phyloP scores from a whole-genome alignment of 2,888 invertebrate genomes.

The Sisyra terminalis region DNA sequence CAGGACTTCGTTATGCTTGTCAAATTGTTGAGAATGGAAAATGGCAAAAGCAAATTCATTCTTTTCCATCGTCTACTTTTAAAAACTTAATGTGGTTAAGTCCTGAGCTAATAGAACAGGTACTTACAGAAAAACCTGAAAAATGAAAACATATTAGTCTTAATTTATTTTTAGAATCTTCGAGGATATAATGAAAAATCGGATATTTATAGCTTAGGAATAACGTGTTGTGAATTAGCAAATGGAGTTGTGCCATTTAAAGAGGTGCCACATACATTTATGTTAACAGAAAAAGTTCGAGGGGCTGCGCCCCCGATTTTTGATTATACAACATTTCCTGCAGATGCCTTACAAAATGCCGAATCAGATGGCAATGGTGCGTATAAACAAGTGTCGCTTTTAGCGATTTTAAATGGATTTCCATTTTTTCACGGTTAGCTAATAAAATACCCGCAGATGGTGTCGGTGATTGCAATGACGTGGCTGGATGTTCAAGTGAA shows the following conservation, averaged over 20 bases:
- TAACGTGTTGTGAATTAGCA: slow-evolving; percentile 72
- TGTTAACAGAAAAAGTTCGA: slow-evolving; percentile 79
- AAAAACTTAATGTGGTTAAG: slow-evolving; percentile 79
- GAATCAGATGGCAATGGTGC: too few relatives aligned
- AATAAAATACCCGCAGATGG: slow-evolving; percentile 26
- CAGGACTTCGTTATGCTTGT: slow-evolving; percentile 66
- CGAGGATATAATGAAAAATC: slow-evolving; percentile 78
- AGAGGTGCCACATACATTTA: slow-evolving; percentile 71
- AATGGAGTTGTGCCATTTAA: slow-evolving; percentile 81
- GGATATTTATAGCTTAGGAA: slow-evolving; percentile 84
- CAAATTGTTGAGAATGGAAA: slow-evolving; percentile 55
- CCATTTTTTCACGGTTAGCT: too few relatives aligned
- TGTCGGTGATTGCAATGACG: slow-evolving; percentile 13
- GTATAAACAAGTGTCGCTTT: too few relatives aligned
- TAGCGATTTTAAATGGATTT: too few relatives aligned
- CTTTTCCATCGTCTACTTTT: slow-evolving; percentile 52
- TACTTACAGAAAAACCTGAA: slow-evolving; percentile 15
- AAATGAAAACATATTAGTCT: slow-evolving; percentile 1
- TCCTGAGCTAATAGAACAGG: slow-evolving; percentile 80
- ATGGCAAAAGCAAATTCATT: slow-evolving; percentile 50
- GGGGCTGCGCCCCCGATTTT: slow-evolving; percentile 61
- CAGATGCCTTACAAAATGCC: slow-evolving; percentile 13
- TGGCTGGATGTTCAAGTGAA: slow-evolving; percentile 8
- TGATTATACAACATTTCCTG: slow-evolving; percentile 54
- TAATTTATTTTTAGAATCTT: slow-evolving; percentile 38